phyloP scores from a whole-genome alignment of 2,113 vertebrate genomes.

The Corvus hawaiiensis region DNA sequence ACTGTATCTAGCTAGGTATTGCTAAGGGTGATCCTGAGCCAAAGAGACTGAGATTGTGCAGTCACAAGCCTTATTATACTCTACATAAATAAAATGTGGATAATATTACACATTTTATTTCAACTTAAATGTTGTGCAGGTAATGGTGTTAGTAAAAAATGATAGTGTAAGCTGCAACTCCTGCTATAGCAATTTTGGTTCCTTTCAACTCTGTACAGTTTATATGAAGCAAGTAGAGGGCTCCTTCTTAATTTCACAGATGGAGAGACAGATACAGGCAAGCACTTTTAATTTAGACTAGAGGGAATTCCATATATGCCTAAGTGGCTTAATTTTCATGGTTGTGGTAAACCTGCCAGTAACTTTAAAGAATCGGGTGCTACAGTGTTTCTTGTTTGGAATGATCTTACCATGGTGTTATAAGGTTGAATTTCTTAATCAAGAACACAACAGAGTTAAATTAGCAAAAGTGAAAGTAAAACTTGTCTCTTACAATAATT shows the following conservation, averaged over 20 bases:
- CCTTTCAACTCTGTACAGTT: background rate
- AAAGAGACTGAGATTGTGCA: background rate
- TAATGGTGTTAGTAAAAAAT: background rate
- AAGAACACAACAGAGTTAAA: background rate
- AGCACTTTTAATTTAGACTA: background rate
- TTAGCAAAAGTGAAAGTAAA: background rate
- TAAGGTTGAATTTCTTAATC: background rate
- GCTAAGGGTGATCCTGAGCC: background rate
- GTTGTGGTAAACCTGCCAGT: background rate
- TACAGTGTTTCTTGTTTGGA: background rate
- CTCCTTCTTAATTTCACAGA: background rate
- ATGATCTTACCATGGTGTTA: background rate
- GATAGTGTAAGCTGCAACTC: background rate
- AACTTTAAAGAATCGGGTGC: background rate
- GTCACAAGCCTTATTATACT: background rate
- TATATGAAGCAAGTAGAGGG: background rate
- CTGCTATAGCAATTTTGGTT: background rate
- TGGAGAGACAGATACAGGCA: background rate
- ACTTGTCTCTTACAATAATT: background rate
- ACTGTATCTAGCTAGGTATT: background rate
- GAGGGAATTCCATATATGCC: background rate
- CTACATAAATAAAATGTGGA: background rate
- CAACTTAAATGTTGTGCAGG: background rate
- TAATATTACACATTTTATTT: background rate
- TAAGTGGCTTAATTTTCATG: background rate